Evolutionary conservation across 2,113 vertebrate genomes (phyloP), one percentile per base, ranked within the genome.

Genomic region (Gadus macrocephalus): DNA sequence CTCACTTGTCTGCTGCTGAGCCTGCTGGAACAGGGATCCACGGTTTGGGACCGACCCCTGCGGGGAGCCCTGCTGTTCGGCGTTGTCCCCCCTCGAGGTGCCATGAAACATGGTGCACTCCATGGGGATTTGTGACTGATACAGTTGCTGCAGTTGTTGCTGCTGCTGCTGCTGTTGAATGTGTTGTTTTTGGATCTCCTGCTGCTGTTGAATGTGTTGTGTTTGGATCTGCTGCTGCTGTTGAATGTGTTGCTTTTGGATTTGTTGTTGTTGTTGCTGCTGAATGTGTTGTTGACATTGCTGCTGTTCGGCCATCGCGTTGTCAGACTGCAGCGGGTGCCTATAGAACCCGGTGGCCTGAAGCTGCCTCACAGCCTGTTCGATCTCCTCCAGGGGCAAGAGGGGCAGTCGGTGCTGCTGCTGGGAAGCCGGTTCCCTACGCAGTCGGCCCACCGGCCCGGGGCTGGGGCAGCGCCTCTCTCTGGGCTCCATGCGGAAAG

Each of bases 341-440:
- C 86, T 94, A 28, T 92, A 92, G 74, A 92, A 97, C 60, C 85
- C 95, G 42, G 95, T 94, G 4, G 95, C 93, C 75, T 97, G 96
- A 68, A 98, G 90, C 66, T 98, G 96, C 71, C 96, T 93, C 69
- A 99, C 96, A 1, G 95, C 95, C 76, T 91, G 96, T 85, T 98
- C 96, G 16, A 99, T 89, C 85, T 95, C 92, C 7, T 94, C 93
- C 0, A 93, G 83, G 0, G 95, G 96, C 67, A 97, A 93, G 71
- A 92, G 88, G 0, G 94, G 90, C 3, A 95, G 90, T 38, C 96
- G 95, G 81, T 96, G 95, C 62, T 72, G 94, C 15, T 72, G 94
- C 14, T 95, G 93, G 69, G 95, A 91, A 3, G 93, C 83, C 2
- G 94, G 91, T 71, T 91, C 88, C 35, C 78, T 86, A 68, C 91